phyloP scores from a whole-genome alignment of 2,888 invertebrate species.

The Listrodromus nycthemerus region DNA sequence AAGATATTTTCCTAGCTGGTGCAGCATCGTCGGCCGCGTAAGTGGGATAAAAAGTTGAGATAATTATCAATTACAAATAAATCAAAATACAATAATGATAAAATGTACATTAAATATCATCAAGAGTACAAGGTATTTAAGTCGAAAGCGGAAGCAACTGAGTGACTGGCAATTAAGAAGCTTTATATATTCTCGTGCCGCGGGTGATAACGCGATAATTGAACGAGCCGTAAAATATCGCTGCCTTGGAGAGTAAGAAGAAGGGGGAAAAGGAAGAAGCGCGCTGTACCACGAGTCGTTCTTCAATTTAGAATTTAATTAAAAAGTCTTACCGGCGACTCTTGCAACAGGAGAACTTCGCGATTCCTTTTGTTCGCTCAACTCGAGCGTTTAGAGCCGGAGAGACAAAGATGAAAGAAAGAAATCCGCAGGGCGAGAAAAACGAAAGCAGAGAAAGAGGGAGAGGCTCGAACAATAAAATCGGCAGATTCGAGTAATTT shows the following conservation, averaged over 20 bases:
- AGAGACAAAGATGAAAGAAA: conserved; percentile 13
- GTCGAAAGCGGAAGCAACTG: conserved; percentile 44
- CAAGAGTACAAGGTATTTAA: not conserved
- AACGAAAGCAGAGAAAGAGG: not conserved
- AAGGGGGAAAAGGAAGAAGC: not conserved
- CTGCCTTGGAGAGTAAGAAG: conserved; percentile 8
- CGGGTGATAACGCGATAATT: conserved; percentile 58
- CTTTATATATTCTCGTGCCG: conserved; percentile 26
- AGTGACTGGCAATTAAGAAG: conserved; percentile 61
- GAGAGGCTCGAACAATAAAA: not conserved
- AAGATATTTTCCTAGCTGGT: too few relatives aligned
- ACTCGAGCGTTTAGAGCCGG: conserved; percentile 44
- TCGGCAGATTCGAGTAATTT: conserved; percentile 56
- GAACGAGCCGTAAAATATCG: conserved; percentile 66
- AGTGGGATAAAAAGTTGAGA: too few relatives aligned
- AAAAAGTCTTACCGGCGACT: conserved; percentile 64
- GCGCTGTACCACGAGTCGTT: conserved; percentile 38
- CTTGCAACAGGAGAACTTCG: conserved; percentile 58
- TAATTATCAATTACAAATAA: too few relatives aligned
- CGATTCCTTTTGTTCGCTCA: conserved; percentile 57
- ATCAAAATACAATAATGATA: too few relatives aligned
- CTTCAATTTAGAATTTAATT: conserved; percentile 71
- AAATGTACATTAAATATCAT: not conserved
- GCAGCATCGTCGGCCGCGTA: too few relatives aligned
- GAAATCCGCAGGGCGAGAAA: not conserved